Conservation (phyloP, 2,113 vertebrate species). For the Gobius niger region DNA sequence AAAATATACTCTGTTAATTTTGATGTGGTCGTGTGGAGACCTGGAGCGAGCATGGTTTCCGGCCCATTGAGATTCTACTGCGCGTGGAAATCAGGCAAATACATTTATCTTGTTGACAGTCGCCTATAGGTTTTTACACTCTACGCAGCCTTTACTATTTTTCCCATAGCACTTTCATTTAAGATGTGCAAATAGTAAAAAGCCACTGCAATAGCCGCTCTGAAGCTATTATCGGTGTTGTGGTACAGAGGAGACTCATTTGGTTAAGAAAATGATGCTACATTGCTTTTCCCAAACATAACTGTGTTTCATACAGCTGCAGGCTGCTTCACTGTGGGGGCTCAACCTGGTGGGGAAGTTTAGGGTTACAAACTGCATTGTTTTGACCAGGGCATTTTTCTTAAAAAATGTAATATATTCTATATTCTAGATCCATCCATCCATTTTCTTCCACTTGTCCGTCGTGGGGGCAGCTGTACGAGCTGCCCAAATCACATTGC, state of each 20-base stretch:
- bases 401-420: too few relatives aligned
- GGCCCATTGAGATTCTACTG: constrained; percentile 22
- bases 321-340: too few relatives aligned
- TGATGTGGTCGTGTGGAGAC: background rate
- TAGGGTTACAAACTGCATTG: too few relatives aligned
- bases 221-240: background rate
- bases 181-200: constrained; percentile 22
- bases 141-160: constrained; percentile 12
- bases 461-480: too few relatives aligned
- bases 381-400: too few relatives aligned
- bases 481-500: too few relatives aligned
- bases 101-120: constrained; percentile 53
- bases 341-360: too few relatives aligned
- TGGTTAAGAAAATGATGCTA: background rate
- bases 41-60: background rate
- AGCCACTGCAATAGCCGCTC: background rate
- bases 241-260: background rate
- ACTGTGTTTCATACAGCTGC: too few relatives aligned
- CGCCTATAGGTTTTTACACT: constrained; percentile 20
- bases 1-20: constrained; percentile 17
- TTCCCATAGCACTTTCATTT: constrained; percentile 27
- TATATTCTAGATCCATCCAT: too few relatives aligned
- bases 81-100: constrained; percentile 18
- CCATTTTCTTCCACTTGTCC: too few relatives aligned
- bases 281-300: background rate